A percentile compares a stretch with the other conserved stretches of the same genome.
phyloP scores from a whole-genome alignment of 2,888 invertebrate species.

The Bugulina stolonifera region DNA sequence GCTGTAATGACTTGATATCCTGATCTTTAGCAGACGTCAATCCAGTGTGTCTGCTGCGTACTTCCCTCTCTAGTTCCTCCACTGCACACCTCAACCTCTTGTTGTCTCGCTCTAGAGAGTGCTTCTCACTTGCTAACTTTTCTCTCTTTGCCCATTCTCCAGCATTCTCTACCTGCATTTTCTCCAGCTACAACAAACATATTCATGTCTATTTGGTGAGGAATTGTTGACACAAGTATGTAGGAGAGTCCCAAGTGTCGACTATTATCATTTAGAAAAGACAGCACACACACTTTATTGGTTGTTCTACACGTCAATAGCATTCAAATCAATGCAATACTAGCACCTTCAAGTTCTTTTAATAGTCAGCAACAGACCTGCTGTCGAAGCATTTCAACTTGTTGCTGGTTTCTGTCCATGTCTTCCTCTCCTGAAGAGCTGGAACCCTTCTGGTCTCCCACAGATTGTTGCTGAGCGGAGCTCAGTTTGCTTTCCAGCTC shows the following conservation, averaged over 20 bases:
- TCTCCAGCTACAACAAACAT: conserved; percentile 66
- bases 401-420: conserved; percentile 1
- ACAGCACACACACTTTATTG: too few relatives aligned
- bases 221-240: too few relatives aligned
- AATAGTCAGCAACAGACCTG: too few relatives aligned
- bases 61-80: conserved; percentile 65
- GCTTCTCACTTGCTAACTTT: conserved; percentile 80
- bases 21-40: conserved; percentile 36
- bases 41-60: conserved; percentile 55
- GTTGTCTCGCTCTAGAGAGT: conserved; percentile 78
- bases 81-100: conserved; percentile 70
- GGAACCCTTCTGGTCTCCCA: neutral
- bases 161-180: conserved; percentile 77
- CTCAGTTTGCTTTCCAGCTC: neutral
- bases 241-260: too few relatives aligned
- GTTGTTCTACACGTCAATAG: too few relatives aligned
- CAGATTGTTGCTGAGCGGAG: neutral
- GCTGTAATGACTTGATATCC: conserved; percentile 50
- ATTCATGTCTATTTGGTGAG: too few relatives aligned
- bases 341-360: too few relatives aligned
- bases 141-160: conserved; percentile 89
- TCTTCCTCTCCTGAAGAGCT: neutral
- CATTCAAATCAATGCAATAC: too few relatives aligned
- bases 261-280: too few relatives aligned
- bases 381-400: conserved; percentile 1